Evolutionary conservation across 2,797 vertebrate species (phyloP).

Genomic region (Falco novaeseelandiae): DNA sequence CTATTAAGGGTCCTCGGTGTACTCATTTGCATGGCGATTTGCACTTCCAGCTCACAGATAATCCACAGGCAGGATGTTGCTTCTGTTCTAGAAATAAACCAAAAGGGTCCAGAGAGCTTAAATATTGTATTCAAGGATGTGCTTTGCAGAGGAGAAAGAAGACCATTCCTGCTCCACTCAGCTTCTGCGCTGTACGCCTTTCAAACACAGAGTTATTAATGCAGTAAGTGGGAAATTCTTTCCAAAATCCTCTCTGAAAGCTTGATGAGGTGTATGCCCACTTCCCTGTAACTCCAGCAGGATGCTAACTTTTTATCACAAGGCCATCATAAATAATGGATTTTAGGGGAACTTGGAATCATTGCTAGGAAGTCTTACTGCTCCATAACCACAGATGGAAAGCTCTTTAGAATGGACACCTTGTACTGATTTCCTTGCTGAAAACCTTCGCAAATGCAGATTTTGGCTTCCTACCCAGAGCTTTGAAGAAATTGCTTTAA

Average conservation of each 20-base stretch:
- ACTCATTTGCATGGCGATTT: background rate
- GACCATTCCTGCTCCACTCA: background rate
- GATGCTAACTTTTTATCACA: slow-evolving; percentile 35
- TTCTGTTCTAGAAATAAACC: background rate
- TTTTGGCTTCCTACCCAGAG: slow-evolving; percentile 56
- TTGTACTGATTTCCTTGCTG: slow-evolving; percentile 58
- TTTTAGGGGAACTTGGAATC: slow-evolving; percentile 32
- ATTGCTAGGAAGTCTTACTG: background rate
- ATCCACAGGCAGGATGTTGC: background rate
- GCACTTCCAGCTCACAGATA: background rate
- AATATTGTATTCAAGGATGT: background rate
- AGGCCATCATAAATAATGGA: slow-evolving; percentile 8
- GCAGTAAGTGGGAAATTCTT: slow-evolving; percentile 44
- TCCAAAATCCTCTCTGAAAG: slow-evolving; percentile 63
- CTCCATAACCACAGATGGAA: slow-evolving; percentile 14
- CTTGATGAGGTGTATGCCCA: slow-evolving; percentile 33
- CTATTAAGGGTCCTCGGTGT: background rate
- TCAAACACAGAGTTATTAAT: slow-evolving; percentile 15
- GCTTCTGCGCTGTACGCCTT: background rate
- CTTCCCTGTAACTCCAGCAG: slow-evolving; percentile 11
- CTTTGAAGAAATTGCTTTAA: slow-evolving; percentile 58
- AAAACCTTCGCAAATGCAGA: slow-evolving; percentile 52
- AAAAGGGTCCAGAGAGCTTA: background rate
- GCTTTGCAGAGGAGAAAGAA: background rate
- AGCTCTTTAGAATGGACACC: slow-evolving; percentile 50